A percentile compares a stretch with the other conserved stretches of the same genome.
These are phyloP conservation scores for Lamellibrachia luymesi DNA, from an alignment of 1,140 invertebrate species.

Conservation along the genomic window DNA sequence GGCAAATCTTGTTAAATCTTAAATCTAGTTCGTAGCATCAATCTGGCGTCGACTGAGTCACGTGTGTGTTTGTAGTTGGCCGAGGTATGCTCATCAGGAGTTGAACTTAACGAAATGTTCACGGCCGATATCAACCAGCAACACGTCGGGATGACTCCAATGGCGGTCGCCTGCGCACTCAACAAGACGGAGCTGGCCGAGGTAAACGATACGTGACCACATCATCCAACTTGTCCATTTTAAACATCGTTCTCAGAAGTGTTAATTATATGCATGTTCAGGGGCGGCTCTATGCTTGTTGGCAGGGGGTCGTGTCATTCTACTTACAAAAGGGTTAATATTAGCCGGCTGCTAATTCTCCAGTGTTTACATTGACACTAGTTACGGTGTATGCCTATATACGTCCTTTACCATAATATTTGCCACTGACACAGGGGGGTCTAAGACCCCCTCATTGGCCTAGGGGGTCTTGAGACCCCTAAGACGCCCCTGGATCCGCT, in stretches of 20 bases:
- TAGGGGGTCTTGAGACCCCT: too few species aligned
- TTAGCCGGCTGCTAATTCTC: too few species aligned
- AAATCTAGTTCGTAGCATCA: too few species aligned
- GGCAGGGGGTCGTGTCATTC: too few species aligned
- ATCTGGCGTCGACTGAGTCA: background rate
- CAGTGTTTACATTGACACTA: too few species aligned
- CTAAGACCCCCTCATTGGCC: too few species aligned
- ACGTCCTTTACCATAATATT: too few species aligned
- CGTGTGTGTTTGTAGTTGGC: slow-evolving; percentile 16
- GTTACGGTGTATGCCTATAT: too few species aligned
- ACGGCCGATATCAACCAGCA: slow-evolving; percentile 25
- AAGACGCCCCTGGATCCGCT: too few species aligned
- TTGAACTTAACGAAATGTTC: slow-evolving; percentile 25
- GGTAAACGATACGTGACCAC: background rate
- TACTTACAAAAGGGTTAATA: too few species aligned
- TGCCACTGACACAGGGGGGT: too few species aligned
- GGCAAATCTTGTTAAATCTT: too few species aligned
- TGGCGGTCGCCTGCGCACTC: slow-evolving; percentile 28
- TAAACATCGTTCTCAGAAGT: background rate
- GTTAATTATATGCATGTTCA: background rate
- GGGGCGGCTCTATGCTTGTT: background rate
- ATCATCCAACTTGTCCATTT: background rate
- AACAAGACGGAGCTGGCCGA: slow-evolving; percentile 27
- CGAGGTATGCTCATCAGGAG: slow-evolving; percentile 15
- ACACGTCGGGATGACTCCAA: slow-evolving; percentile 28